Base-by-base conservation (phyloP, 2,113 vertebrate species). In the Pao palembangensis region DNA sequence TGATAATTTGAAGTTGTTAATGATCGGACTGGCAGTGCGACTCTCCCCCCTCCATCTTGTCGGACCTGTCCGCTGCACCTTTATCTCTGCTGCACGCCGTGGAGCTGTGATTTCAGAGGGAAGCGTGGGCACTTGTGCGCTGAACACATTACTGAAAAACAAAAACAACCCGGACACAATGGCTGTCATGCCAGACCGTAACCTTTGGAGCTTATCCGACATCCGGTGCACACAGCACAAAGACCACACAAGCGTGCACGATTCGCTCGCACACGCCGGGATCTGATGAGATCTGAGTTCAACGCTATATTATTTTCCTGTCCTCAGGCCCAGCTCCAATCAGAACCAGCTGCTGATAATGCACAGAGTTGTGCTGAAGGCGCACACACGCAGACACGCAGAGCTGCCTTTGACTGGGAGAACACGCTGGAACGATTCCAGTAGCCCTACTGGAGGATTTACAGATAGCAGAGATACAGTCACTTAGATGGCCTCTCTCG, bases 221-320 rank as follows among this genome's bases (percentile, higher is more conserved):
- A 73, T 68, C 48, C 48, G 49, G 3, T n/a, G 17, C 72, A 64
- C 58, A 68, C 44, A 72, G 44, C 42, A 42, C 48, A 51, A n/a
- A 18, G 11, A 23, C 49, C 47, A 61, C 12, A 62, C 20, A 47
- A 16, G 69, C 44, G 41, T 28, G 21, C 54, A 63, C 52, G 51
- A 67, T 56, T 51, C 49, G 58, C 55, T 38, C 34, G 55, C 46
- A 63, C 54, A 69, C 58, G 18, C 28, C 16, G 38, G 68, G 71
- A 77, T 75, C 67, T 65, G 82, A 77, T 81, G 75, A 64, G 67
- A 81, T 78, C 75, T 75, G 67, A 55, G 61, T 82, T 82, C 69
- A 57, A 31, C 68, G 51, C 66, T 71, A 66, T 71, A 80, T 82
- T 78, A 82, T 75, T 80, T 74, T 85, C 48, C 61, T 75, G 64